Percentiles rank a stretch among this genome's conserved stretches.
These are phyloP conservation scores for Manacus vitellinus DNA, from an alignment of 2,113 vertebrate genomes.

Conservation along the genomic window DNA sequence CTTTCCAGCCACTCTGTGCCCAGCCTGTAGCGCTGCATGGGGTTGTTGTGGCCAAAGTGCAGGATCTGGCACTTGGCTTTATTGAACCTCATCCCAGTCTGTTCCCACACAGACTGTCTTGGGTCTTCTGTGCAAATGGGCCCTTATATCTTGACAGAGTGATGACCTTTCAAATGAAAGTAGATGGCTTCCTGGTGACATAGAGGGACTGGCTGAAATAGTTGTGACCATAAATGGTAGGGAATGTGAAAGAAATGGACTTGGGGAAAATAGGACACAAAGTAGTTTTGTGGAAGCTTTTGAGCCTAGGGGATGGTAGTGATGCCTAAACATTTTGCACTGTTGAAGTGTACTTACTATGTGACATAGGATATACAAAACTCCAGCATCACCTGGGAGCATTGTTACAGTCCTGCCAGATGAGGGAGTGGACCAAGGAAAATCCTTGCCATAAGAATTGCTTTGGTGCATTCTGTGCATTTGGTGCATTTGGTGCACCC, in stretches of 20 bases:
- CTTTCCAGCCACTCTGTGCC: too few relatives aligned
- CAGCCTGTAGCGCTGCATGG: too few relatives aligned
- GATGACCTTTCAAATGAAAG: not conserved
- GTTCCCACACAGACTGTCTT: not conserved
- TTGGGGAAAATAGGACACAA: not conserved
- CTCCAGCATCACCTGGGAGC: not conserved
- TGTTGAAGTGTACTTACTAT: not conserved
- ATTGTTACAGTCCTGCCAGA: not conserved
- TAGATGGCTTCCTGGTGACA: not conserved
- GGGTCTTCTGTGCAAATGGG: not conserved
- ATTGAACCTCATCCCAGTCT: too few relatives aligned
- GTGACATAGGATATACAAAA: not conserved
- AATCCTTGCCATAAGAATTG: not conserved
- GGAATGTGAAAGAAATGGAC: not conserved
- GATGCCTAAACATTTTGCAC: not conserved
- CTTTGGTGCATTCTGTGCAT: not conserved
- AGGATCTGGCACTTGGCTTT: too few relatives aligned
- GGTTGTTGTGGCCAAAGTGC: too few relatives aligned
- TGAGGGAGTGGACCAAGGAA: fast-evolving
- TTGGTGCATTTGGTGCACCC: too few relatives aligned
- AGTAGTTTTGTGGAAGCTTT: not conserved
- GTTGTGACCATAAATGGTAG: not conserved
- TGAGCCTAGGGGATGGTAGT: not conserved
- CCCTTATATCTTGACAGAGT: not conserved
- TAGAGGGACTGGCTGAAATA: not conserved